phyloP scores from a whole-genome alignment of 1,140 invertebrate species.

The Alviniconcha marisindica region DNA sequence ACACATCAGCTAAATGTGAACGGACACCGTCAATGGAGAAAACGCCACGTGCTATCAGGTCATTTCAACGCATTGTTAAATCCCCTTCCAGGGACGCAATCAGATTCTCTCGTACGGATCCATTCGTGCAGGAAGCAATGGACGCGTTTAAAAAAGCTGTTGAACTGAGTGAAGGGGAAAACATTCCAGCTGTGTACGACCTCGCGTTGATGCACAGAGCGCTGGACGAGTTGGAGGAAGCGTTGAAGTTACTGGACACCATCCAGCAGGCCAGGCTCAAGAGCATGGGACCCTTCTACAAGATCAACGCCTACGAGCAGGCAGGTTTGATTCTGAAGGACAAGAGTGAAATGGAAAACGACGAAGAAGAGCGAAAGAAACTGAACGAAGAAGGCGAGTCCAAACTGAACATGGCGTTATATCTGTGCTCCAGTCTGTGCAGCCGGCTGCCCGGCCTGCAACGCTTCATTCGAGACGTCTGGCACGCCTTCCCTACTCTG shows the following conservation, averaged over 20 bases:
- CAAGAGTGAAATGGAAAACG: not conserved
- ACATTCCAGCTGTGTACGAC: not conserved
- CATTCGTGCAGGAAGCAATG: not conserved
- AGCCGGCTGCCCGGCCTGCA: not conserved
- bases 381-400: not conserved
- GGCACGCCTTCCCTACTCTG: not conserved
- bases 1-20: too few species aligned
- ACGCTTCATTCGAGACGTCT: not conserved
- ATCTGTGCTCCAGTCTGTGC: not conserved
- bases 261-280: not conserved
- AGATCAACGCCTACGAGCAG: not conserved
- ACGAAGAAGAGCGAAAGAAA: not conserved
- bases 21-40: too few species aligned
- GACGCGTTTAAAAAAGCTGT: not conserved
- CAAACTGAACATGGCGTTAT: constrained; percentile 11
- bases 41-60: not conserved
- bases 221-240: not conserved
- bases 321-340: not conserved
- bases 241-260: not conserved
- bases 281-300: not conserved
- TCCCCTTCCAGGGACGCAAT: not conserved
- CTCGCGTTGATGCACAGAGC: not conserved
- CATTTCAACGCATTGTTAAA: not conserved
- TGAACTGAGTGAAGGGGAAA: not conserved
- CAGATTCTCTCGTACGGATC: not conserved